These are phyloP conservation scores for Dromococcyx pavoninus DNA, from an alignment of 2,797 vertebrate genomes.

Conservation along the genomic window DNA sequence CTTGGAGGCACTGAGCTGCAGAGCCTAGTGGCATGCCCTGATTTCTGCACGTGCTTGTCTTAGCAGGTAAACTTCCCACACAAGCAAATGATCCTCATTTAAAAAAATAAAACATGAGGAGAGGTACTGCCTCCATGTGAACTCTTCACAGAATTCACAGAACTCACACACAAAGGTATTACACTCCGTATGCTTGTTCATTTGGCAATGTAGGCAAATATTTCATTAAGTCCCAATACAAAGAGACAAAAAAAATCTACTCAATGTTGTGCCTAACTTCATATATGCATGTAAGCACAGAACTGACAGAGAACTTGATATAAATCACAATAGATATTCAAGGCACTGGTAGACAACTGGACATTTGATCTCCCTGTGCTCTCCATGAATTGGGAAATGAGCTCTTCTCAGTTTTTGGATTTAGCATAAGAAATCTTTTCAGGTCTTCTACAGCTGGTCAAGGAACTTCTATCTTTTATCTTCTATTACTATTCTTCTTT, in stretches of 20 bases:
- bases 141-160: neutral
- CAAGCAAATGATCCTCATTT: neutral
- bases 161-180: neutral
- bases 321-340: neutral
- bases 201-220: neutral
- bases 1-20: neutral
- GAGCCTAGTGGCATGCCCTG: neutral
- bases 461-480: neutral
- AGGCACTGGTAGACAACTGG: neutral
- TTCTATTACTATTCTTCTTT: neutral
- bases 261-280: neutral
- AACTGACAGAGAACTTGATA: neutral
- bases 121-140: neutral
- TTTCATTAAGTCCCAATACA: neutral
- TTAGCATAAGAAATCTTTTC: neutral
- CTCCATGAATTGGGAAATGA: neutral
- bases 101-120: rapidly evolving
- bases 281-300: neutral
- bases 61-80: neutral
- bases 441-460: neutral
- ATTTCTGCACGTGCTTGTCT: neutral
- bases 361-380: neutral
- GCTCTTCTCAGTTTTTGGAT: neutral
- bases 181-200: neutral
- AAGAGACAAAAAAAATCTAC: neutral